Percentiles rank a stretch among this genome's conserved stretches.
Conservation (phyloP, 2,797 vertebrate species). For the Chloroceryle amazona region DNA sequence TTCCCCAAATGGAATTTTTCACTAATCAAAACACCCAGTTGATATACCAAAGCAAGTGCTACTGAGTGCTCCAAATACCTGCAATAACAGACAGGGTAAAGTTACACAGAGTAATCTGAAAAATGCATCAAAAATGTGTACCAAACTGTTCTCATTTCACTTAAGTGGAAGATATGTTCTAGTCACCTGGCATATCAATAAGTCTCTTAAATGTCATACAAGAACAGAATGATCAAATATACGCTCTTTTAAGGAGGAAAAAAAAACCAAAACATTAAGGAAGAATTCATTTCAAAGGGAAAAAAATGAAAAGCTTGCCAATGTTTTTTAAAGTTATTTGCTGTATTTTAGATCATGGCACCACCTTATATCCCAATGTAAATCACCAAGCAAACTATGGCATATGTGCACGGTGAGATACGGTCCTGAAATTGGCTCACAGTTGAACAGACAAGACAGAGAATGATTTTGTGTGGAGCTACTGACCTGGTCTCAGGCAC, state of each 20-base stretch:
- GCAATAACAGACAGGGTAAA: not conserved
- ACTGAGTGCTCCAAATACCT: not conserved
- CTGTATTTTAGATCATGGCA: accelerated
- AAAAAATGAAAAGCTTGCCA: not conserved
- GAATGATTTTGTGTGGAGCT: not conserved
- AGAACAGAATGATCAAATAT: not conserved
- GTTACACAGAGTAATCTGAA: not conserved
- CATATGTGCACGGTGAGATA: accelerated
- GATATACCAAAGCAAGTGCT: not conserved
- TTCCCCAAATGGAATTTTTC: slow-evolving; percentile 37
- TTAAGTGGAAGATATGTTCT: not conserved
- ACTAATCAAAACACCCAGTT: slow-evolving; percentile 32
- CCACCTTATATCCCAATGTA: not conserved
- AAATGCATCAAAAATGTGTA: not conserved
- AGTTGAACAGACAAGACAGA: not conserved
- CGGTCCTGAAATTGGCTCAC: not conserved
- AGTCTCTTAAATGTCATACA: not conserved
- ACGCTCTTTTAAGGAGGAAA: not conserved
- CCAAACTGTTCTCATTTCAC: not conserved
- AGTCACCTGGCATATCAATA: not conserved
- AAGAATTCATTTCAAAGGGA: not conserved
- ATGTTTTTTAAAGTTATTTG: not conserved
- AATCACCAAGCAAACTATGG: not conserved
- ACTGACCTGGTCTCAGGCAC: not conserved
- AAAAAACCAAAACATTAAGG: not conserved